Evolutionary conservation across 1,140 invertebrate genomes (phyloP).

Genomic region (Drosophila oshimai): DNA sequence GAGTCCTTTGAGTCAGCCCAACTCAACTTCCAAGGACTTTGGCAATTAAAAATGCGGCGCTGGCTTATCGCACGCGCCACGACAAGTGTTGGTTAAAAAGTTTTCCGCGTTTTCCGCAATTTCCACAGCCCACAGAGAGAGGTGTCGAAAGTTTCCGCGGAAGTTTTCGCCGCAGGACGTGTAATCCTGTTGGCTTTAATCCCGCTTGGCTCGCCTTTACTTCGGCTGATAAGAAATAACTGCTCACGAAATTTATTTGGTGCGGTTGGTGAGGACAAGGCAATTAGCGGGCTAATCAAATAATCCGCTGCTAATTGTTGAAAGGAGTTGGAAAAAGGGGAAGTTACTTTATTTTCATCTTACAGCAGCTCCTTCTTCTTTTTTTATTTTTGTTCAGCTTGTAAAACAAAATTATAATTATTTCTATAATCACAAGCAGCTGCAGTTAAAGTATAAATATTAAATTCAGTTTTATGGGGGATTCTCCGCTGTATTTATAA

Average conservation of each 20-base stretch:
- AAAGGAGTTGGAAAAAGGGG: neutral
- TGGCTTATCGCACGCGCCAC: slow-evolving; percentile 73
- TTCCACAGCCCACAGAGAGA: slow-evolving; percentile 35
- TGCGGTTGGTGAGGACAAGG: slow-evolving; percentile 29
- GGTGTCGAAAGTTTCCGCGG: slow-evolving; percentile 66
- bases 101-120: slow-evolving; percentile 56
- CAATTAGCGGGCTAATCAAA: slow-evolving; percentile 73
- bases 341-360: neutral
- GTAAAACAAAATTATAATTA: neutral
- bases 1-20: slow-evolving; percentile 4
- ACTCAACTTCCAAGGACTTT: slow-evolving; percentile 33
- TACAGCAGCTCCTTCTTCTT: too few species aligned
- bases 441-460: neutral
- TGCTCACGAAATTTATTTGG: slow-evolving; percentile 64
- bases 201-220: slow-evolving; percentile 52
- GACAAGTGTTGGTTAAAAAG: slow-evolving; percentile 47
- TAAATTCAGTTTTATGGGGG: neutral
- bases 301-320: slow-evolving; percentile 59
- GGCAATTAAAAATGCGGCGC: slow-evolving; percentile 73
- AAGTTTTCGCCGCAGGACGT: slow-evolving; percentile 53
- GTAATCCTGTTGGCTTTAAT: slow-evolving; percentile 51
- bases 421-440: neutral
- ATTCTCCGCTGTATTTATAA: too few species aligned
- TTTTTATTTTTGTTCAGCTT: neutral
- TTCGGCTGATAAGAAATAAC: slow-evolving; percentile 65